Conservation (phyloP, 1,140 invertebrate genomes). For the Drosophila santomea region DNA sequence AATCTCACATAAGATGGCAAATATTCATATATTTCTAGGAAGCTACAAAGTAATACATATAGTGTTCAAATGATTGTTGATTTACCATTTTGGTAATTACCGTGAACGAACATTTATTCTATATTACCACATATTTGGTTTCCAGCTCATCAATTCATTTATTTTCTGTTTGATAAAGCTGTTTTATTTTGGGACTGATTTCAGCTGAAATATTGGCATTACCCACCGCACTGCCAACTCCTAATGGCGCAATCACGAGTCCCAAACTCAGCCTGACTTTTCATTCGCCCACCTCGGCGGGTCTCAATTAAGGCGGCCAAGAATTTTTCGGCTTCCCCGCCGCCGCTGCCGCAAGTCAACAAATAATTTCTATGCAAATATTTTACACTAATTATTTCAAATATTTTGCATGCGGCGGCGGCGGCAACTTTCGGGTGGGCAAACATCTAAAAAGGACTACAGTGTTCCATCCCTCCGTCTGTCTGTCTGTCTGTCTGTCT, state of each 20-base stretch:
- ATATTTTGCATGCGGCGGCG: conserved; percentile 66
- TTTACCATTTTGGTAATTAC: too few species aligned
- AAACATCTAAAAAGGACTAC: conserved; percentile 15
- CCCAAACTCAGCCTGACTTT: conserved; percentile 7
- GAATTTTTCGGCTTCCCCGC: conserved; percentile 27
- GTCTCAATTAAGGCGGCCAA: conserved; percentile 53
- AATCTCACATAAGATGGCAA: too few species aligned
- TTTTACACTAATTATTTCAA: conserved; percentile 82
- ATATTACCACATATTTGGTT: neutral
- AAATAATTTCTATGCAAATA: conserved; percentile 81
- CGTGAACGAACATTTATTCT: too few species aligned
- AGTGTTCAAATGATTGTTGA: too few species aligned
- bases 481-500: conserved; percentile 33
- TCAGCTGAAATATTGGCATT: neutral
- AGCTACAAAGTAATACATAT: too few species aligned
- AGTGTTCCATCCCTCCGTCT: neutral
- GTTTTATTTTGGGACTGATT: neutral
- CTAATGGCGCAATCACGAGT: conserved; percentile 11
- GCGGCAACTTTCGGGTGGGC: conserved; percentile 28
- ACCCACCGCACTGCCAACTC: conserved; percentile 1
- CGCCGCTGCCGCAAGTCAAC: conserved; percentile 65
- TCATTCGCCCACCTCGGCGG: conserved; percentile 10
- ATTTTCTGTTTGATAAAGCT: too few species aligned
- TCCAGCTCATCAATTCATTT: neutral
- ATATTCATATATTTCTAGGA: too few species aligned